Conservation (phyloP, 2,888 invertebrate species). For the Calameuta pallipes region DNA sequence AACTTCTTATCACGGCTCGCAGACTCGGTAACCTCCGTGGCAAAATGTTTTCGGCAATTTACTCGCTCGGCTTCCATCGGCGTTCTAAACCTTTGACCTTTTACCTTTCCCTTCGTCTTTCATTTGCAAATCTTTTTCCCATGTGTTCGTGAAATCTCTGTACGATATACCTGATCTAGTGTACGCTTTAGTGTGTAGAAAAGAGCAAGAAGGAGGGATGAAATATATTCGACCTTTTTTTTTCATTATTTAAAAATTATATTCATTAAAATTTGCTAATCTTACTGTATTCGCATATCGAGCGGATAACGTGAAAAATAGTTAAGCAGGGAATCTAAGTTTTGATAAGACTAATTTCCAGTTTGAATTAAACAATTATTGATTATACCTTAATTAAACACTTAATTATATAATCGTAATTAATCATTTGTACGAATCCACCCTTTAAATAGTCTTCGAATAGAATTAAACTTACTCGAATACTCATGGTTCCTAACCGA, state of each 20-base stretch:
- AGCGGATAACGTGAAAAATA: neutral
- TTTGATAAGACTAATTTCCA: neutral
- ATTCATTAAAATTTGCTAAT: neutral
- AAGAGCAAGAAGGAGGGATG: neutral
- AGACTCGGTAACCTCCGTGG: slow-evolving; percentile 19
- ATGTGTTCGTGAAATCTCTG: neutral
- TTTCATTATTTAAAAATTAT: neutral
- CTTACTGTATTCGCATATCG: neutral
- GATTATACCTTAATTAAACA: neutral
- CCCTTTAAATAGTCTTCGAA: neutral
- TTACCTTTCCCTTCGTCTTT: neutral
- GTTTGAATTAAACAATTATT: neutral
- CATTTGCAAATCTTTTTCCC: neutral
- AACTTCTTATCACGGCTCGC: slow-evolving; percentile 33
- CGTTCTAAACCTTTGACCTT: neutral
- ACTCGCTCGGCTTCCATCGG: neutral
- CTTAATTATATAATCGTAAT: neutral
- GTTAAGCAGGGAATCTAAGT: neutral
- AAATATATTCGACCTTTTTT: neutral
- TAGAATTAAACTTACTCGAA: neutral
- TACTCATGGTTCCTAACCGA: neutral
- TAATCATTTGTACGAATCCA: neutral
- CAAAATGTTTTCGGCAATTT: neutral
- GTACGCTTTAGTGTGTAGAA: neutral
- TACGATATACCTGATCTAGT: neutral